Evolutionary conservation across 2,113 vertebrate genomes (phyloP).

Genomic region (Hiodon alosoides): DNA sequence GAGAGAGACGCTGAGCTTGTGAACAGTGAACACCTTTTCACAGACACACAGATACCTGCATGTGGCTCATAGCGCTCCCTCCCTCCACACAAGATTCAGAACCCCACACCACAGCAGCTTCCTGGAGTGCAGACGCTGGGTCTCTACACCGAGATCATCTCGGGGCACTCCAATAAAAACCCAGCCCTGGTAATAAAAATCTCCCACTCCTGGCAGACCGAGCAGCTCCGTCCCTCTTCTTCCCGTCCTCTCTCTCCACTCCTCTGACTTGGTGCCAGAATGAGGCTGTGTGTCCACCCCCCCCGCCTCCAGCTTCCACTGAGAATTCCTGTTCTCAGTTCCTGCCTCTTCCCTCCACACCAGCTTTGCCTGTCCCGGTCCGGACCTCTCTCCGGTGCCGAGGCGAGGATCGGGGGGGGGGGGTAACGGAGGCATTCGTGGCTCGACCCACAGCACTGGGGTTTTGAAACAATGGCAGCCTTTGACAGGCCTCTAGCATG

Average conservation of each 20-base stretch:
- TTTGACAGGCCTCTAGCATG: conserved; percentile 71
- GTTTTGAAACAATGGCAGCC: conserved; percentile 72
- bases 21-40: neutral
- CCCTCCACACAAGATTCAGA: too few relatives aligned
- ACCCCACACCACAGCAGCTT: neutral
- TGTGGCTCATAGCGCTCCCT: neutral
- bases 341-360: too few relatives aligned
- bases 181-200: conserved; percentile 15
- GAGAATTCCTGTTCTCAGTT: too few relatives aligned
- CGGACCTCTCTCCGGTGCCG: too few relatives aligned
- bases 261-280: conserved; percentile 53
- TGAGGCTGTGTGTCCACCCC: too few relatives aligned
- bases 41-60: conserved; percentile 12
- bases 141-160: conserved; percentile 6
- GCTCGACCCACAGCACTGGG: conserved; percentile 69
- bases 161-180: neutral
- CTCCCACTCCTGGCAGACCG: neutral
- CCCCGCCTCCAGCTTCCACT: too few relatives aligned
- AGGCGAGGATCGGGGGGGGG: conserved; percentile 57
- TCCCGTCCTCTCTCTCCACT: neutral
- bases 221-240: conserved; percentile 38
- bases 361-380: too few relatives aligned
- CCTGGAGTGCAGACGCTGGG: neutral
- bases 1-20: neutral
- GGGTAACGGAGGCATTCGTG: conserved; percentile 68